phyloP scores from a whole-genome alignment of 92 coral and sea anemone genomes.

The Palythoa grandis region DNA sequence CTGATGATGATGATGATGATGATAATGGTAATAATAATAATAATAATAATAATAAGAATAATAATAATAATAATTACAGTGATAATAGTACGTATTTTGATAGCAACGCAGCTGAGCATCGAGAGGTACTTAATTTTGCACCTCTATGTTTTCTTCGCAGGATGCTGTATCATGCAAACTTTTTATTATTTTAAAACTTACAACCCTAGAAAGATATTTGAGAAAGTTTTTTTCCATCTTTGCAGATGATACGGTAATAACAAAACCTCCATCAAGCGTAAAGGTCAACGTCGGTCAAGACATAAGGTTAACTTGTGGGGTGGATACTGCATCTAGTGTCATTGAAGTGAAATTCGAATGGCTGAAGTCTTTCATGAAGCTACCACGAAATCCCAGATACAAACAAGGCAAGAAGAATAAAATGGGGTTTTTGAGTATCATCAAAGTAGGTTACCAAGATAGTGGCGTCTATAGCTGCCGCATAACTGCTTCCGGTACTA shows the following conservation, averaged over 20 bases:
- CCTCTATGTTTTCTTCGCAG: too few relatives aligned
- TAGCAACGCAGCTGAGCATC: too few relatives aligned
- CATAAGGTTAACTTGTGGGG: slow-evolving; percentile 71
- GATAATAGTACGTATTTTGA: too few relatives aligned
- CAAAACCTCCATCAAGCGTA: slow-evolving; percentile 48
- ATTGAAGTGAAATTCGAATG: slow-evolving; percentile 75
- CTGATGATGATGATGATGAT: too few relatives aligned
- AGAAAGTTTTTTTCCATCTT: not conserved
- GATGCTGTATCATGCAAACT: not conserved
- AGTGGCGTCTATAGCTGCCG: slow-evolving; percentile 71
- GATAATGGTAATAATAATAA: too few relatives aligned
- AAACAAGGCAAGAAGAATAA: slow-evolving; percentile 50
- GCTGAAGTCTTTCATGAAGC: slow-evolving; percentile 50
- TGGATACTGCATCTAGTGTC: slow-evolving; percentile 46
- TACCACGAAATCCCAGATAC: slow-evolving; percentile 50
- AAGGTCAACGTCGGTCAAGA: slow-evolving; percentile 58
- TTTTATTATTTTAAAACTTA: too few relatives aligned
- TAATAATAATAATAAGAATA: too few relatives aligned
- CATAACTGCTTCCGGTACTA: slow-evolving; percentile 54
- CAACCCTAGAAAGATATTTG: too few relatives aligned
- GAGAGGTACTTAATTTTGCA: too few relatives aligned
- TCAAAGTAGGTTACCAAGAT: slow-evolving; percentile 59
- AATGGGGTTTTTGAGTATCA: slow-evolving; percentile 61
- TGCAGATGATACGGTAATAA: slow-evolving; percentile 61
- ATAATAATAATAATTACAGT: too few relatives aligned